Base-by-base conservation (phyloP, 2,888 invertebrate genomes). In the Yponomeuta evonymella region DNA sequence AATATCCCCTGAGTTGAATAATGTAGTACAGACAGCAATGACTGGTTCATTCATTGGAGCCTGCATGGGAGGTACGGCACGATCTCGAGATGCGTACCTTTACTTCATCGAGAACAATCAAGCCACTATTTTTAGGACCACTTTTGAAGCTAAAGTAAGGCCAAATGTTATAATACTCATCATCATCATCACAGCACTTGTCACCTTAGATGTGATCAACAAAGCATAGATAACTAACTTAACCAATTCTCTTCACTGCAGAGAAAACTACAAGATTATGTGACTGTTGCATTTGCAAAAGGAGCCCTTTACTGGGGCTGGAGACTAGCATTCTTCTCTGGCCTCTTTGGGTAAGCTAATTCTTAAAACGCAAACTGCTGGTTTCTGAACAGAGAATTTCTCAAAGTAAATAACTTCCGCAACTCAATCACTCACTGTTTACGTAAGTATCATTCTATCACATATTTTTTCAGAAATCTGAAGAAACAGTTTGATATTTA, bases 71-170 rank as follows among this genome's bases (percentile, higher is more conserved):
- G 96, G 96, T 43, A 89, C 95, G 77, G 80, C 93, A 2, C 85
- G 90, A 75, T 94, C 95, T 12, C 90, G 93, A 75, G 79, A 81
- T 4, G 93, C 95, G 1, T 95, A 95, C 77, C 74, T 94, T 65
- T 90, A 94, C 76, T 96, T 96, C 76, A 94, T 96, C 82, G 94
- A 94, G 81, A 95, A 93, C 74, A 96, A 96, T 85, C 94, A 96
- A 87, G 96, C 96, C 10, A 95, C 96, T 4, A 90, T 93, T 70
- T 96, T 95, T 82, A 86, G 86, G 70, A 93, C 93, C 70, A 95
- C 95, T 73, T 81, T 94, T 9, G 94, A 96, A 70, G 96, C 96
- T 3, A 95, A 96, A 90, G 95, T 95, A 88, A 74, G 51, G 5
- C 12, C 51, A 15, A 43, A 8, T 8, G 43, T 43, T 5, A 43